Evolutionary conservation across 2,888 invertebrate species (phyloP).

Genomic region (Heliothis peltigera): DNA sequence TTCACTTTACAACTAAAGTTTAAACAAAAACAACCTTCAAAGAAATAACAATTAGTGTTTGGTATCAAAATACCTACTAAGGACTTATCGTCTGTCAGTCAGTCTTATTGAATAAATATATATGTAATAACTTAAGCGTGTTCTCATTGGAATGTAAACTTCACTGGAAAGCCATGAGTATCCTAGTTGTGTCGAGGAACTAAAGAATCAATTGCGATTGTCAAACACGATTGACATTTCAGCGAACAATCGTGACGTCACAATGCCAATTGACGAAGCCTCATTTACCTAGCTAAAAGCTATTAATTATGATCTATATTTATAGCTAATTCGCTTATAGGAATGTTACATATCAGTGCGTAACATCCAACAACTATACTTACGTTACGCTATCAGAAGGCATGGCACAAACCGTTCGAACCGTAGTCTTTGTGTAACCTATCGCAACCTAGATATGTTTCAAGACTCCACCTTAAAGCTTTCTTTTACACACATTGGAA

Average conservation of each 20-base stretch:
- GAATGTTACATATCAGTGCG: constrained; percentile 64
- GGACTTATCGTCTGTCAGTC: constrained; percentile 75
- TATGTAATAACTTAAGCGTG: constrained; percentile 68
- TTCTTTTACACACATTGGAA: constrained; percentile 69
- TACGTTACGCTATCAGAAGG: constrained; percentile 66
- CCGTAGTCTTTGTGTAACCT: constrained; percentile 58
- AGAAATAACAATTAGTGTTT: constrained; percentile 65
- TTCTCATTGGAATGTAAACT: constrained; percentile 73
- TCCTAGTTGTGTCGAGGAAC: constrained; percentile 56
- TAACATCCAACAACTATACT: constrained; percentile 57
- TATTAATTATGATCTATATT: constrained; percentile 53
- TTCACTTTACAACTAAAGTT: constrained; percentile 60
- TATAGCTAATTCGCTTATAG: constrained; percentile 57
- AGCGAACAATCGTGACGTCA: constrained; percentile 15
- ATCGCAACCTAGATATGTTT: constrained; percentile 76
- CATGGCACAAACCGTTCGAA: constrained; percentile 72
- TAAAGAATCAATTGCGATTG: constrained; percentile 39
- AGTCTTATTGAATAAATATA: constrained; percentile 78
- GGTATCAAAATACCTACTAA: constrained; percentile 67
- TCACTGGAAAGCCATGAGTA: constrained; percentile 69
- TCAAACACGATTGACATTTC: constrained; percentile 25
- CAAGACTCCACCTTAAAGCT: constrained; percentile 78
- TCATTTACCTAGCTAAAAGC: constrained; percentile 46
- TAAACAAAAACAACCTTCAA: constrained; percentile 68
- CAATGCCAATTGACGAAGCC: constrained; percentile 45